A percentile compares a stretch with the other conserved stretches of the same genome.
phyloP scores from a whole-genome alignment of 2,113 vertebrate species.

The Peromyscus polionotus region DNA sequence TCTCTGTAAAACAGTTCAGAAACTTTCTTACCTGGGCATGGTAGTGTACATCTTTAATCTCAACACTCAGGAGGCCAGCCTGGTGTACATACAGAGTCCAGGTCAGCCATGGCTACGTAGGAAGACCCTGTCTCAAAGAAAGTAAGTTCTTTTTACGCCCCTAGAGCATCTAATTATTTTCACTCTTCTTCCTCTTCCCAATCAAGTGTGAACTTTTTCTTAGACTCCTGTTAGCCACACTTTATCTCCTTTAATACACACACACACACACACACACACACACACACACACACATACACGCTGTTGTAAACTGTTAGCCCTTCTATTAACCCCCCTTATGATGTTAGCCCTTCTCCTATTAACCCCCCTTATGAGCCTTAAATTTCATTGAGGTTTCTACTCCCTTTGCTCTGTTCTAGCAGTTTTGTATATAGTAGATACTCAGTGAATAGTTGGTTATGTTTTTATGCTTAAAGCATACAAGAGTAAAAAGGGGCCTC shows the following conservation, averaged over 20 bases:
- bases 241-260: conserved; percentile 27
- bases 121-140: background rate
- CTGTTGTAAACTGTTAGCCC: background rate
- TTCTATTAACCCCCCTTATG: background rate
- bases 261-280: background rate
- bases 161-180: conserved; percentile 16
- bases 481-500: background rate
- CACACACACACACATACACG: background rate
- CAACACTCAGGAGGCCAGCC: background rate
- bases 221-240: background rate
- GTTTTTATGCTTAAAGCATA: conserved; percentile 16
- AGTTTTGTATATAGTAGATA: conserved; percentile 30
- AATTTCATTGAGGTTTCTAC: conserved; percentile 18
- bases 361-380: background rate
- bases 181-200: background rate
- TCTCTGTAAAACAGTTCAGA: conserved; percentile 31
- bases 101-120: background rate
- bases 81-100: background rate
- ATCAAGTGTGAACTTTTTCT: conserved; percentile 34
- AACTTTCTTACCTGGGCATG: conserved; percentile 33
- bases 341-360: conserved; percentile 33
- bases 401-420: conserved; percentile 37
- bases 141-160: background rate
- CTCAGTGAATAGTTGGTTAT: conserved; percentile 24
- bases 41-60: background rate